A percentile compares a stretch with the other conserved stretches of the same genome.
These are phyloP conservation scores for Ptychodera flava DNA, from an alignment of 35 echinoderm and acorn worm genomes.

Conservation along the genomic window DNA sequence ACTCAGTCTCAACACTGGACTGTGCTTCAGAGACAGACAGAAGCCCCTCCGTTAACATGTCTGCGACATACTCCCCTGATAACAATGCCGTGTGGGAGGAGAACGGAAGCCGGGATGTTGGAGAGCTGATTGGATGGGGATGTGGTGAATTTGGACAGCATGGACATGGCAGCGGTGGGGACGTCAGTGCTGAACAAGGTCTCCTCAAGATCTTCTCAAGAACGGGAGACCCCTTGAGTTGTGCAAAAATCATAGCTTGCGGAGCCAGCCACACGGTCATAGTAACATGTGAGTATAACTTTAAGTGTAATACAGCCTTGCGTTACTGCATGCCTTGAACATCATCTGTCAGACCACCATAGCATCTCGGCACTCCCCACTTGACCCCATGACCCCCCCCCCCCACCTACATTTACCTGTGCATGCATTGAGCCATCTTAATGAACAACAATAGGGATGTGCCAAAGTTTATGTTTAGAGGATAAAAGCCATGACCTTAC, in stretches of 20 bases:
- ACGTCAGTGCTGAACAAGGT: conserved; percentile 24
- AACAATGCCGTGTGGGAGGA: not conserved
- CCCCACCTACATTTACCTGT: too few species aligned
- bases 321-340: too few species aligned
- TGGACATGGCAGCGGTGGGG: conserved; percentile 49
- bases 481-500: too few species aligned
- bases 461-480: too few species aligned
- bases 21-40: not conserved
- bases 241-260: conserved; percentile 56
- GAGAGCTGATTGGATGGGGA: conserved; percentile 60
- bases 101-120: not conserved
- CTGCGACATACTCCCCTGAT: not conserved
- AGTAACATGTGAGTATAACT: conserved; percentile 58
- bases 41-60: not conserved
- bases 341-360: too few species aligned
- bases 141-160: conserved; percentile 94
- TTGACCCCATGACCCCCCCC: too few species aligned
- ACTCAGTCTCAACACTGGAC: not conserved
- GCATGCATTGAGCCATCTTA: too few species aligned
- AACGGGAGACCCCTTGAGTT: not conserved
- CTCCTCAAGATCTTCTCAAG: not conserved
- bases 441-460: too few species aligned
- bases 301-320: too few species aligned
- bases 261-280: conserved; percentile 85
- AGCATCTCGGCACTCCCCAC: too few species aligned